These are phyloP conservation scores for Notolepis coatsorum DNA, from an alignment of 2,797 vertebrate species.

Conservation along the genomic window DNA sequence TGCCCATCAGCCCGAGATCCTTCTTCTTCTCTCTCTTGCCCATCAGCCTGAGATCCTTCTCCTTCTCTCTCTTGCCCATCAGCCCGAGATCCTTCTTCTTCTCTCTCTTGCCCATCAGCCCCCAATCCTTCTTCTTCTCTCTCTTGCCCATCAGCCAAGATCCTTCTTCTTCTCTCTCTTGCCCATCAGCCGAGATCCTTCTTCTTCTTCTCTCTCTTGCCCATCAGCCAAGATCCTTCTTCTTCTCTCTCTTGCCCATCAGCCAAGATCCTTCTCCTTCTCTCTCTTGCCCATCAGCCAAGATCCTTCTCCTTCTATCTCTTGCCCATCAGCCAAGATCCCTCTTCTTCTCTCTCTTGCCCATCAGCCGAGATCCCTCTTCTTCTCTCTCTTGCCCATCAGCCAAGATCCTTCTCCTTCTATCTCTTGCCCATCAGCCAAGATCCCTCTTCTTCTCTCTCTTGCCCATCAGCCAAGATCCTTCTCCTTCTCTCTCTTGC, in stretches of 20 bases:
- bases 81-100: not conserved
- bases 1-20: not conserved
- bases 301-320: too few species aligned
- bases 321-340: slow-evolving; percentile 18
- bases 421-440: not conserved
- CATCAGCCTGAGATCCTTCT: slow-evolving; percentile 15
- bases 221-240: not conserved
- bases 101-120: slow-evolving; percentile 21
- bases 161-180: too few species aligned
- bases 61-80: not conserved
- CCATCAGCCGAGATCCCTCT: not conserved
- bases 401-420: slow-evolving; percentile 9
- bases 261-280: slow-evolving; percentile 9
- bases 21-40: slow-evolving; percentile 3
- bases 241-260: too few species aligned
- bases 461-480: slow-evolving; percentile 18
- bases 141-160: not conserved
- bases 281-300: not conserved
- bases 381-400: too few species aligned
- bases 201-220: not conserved
- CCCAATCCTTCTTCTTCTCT: not conserved
- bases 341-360: not conserved
- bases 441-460: too few species aligned
- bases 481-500: not conserved
- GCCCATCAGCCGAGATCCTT: slow-evolving; percentile 16